Conservation (phyloP, 2,113 vertebrate species). For the Mesocricetus auratus region DNA sequence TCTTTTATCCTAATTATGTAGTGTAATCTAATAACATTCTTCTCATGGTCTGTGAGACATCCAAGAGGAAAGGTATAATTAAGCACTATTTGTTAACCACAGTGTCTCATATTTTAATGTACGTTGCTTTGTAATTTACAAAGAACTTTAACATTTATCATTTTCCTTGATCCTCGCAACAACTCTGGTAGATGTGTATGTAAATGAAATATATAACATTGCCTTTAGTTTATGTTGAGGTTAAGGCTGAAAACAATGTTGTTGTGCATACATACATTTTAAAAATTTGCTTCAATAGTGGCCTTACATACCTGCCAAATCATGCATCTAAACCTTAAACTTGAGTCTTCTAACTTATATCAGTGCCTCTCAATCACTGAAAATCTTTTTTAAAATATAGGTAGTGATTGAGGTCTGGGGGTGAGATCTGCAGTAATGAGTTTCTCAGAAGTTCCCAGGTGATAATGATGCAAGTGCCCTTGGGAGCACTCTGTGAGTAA, state of each 20-base stretch:
- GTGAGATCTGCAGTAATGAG: not conserved
- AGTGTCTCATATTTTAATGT: constrained; percentile 40
- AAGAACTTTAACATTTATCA: constrained; percentile 36
- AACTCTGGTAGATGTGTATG: not conserved
- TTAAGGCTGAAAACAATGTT: not conserved
- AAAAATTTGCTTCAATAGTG: not conserved
- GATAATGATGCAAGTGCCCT: not conserved
- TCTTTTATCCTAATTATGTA: constrained; percentile 61
- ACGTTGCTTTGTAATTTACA: constrained; percentile 68
- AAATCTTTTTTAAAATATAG: not conserved
- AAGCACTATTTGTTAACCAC: constrained; percentile 52
- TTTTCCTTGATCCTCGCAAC: constrained; percentile 41
- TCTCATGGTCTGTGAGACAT: constrained; percentile 42
- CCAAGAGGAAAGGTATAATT: constrained; percentile 53
- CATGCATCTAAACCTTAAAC: not conserved
- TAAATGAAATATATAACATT: not conserved
- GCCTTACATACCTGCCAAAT: not conserved
- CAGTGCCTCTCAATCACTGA: not conserved
- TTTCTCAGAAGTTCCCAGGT: not conserved
- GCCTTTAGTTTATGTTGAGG: not conserved
- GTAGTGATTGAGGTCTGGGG: not conserved
- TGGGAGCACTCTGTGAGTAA: not conserved
- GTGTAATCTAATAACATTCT: constrained; percentile 41
- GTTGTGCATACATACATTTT: not conserved
- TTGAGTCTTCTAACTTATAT: constrained; percentile 44